A percentile compares a stretch with the other conserved stretches of the same genome.
Conservation (phyloP, 2,888 invertebrate species). For the Parascotia fuliginaria region DNA sequence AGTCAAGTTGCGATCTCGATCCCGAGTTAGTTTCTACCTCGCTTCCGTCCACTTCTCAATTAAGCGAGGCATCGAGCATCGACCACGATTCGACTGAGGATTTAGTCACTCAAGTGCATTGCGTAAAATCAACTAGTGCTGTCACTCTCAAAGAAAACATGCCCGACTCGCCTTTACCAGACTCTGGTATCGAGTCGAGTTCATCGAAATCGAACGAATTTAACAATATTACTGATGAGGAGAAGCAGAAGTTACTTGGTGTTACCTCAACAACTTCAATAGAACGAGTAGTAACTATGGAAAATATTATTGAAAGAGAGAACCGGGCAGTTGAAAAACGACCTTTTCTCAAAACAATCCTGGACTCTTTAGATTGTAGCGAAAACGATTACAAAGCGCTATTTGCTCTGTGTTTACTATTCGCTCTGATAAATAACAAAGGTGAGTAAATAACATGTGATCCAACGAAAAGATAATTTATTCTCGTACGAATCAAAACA, state of each 20-base stretch:
- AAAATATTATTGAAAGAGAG: conserved; percentile 68
- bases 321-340: conserved; percentile 84
- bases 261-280: conserved; percentile 52
- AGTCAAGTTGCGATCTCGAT: conserved; percentile 81
- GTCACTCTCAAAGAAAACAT: conserved; percentile 64
- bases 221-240: conserved; percentile 96
- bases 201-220: conserved; percentile 79
- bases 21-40: conserved; percentile 81
- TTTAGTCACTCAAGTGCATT: conserved; percentile 71
- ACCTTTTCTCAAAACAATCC: conserved; percentile 95
- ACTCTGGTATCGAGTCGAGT: conserved; percentile 75
- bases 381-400: conserved; percentile 98
- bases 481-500: conserved; percentile 9
- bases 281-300: conserved; percentile 57
- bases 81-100: conserved; percentile 82
- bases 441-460: conserved; percentile 85
- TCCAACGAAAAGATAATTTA: conserved; percentile 9
- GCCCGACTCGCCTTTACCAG: conserved; percentile 81
- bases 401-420: conserved; percentile 95
- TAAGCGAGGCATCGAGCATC: conserved; percentile 79
- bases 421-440: conserved; percentile 97
- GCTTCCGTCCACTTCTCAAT: conserved; percentile 82
- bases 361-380: conserved; percentile 93
- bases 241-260: conserved; percentile 90
- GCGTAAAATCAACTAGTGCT: conserved; percentile 48